Percentiles rank a stretch among this genome's conserved stretches.
Evolutionary conservation across 2,888 invertebrate species (phyloP).

Genomic region (Magallana nippona): DNA sequence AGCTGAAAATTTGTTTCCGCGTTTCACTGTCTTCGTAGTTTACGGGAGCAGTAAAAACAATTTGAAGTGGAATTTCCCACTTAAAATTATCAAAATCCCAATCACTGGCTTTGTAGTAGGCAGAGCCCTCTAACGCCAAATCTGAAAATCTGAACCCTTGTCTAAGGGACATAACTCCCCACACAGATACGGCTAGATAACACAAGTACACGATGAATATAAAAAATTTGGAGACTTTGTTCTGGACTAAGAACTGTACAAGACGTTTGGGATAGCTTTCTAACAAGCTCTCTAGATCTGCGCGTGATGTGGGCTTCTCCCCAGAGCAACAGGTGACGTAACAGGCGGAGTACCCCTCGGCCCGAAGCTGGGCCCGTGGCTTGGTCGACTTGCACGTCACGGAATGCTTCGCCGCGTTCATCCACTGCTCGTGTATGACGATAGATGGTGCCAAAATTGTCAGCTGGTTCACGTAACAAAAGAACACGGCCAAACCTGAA

Average conservation of each 20-base stretch:
- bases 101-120: slow-evolving; percentile 59
- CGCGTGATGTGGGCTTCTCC: slow-evolving; percentile 52
- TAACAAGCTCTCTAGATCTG: slow-evolving; percentile 63
- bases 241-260: slow-evolving; percentile 59
- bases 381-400: slow-evolving; percentile 58
- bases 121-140: slow-evolving; percentile 66
- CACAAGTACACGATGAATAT: slow-evolving; percentile 60
- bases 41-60: slow-evolving; percentile 46
- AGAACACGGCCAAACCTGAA: slow-evolving; percentile 71
- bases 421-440: slow-evolving; percentile 68
- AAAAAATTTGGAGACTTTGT: slow-evolving; percentile 53
- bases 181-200: slow-evolving; percentile 67
- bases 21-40: slow-evolving; percentile 43
- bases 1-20: background rate
- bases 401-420: slow-evolving; percentile 63
- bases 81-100: slow-evolving; percentile 55
- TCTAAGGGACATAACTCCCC: slow-evolving; percentile 64
- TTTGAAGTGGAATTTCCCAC: slow-evolving; percentile 45
- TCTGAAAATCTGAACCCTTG: slow-evolving; percentile 67
- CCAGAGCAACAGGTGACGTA: slow-evolving; percentile 76
- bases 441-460: slow-evolving; percentile 73
- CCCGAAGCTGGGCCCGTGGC: slow-evolving; percentile 52
- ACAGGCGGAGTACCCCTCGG: slow-evolving; percentile 49
- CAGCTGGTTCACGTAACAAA: slow-evolving; percentile 73
- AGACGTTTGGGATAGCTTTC: slow-evolving; percentile 63